Percentiles rank a stretch among this genome's conserved stretches.
phyloP scores from a whole-genome alignment of 2,888 invertebrate genomes.

The Drosophila peninsularis region DNA sequence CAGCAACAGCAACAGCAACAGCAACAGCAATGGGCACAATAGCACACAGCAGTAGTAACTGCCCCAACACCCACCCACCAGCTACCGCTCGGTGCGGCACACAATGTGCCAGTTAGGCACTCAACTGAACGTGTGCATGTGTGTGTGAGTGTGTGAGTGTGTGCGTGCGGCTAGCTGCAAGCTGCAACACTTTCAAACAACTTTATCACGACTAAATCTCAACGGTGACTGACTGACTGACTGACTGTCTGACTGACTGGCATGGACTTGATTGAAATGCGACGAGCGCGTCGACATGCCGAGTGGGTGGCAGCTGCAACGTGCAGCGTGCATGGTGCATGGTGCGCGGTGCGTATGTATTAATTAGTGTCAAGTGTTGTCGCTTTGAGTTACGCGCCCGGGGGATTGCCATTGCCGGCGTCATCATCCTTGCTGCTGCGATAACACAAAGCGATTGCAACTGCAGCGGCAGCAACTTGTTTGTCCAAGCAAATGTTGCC shows the following conservation, averaged over 20 bases:
- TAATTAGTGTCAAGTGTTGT: conserved; percentile 82
- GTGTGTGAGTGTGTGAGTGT: conserved; percentile 36
- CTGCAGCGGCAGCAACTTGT: conserved; percentile 64
- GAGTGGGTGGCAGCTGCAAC: conserved; percentile 55
- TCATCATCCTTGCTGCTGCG: conserved; percentile 52
- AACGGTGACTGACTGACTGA: conserved; percentile 47
- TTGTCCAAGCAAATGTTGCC: conserved; percentile 37
- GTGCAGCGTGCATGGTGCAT: conserved; percentile 14
- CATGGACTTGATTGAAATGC: conserved; percentile 78
- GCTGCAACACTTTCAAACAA: conserved; percentile 79
- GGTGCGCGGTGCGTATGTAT: conserved; percentile 71
- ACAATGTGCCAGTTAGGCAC: conserved; percentile 69
- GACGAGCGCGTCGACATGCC: conserved; percentile 70
- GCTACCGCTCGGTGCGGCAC: neutral
- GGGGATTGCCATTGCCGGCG: conserved; percentile 68
- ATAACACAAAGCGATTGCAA: conserved; percentile 75
- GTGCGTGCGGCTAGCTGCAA: conserved; percentile 29
- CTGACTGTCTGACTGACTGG: conserved; percentile 41
- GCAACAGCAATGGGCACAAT: conserved; percentile 58
- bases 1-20: conserved; percentile 40
- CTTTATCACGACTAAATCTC: conserved; percentile 77
- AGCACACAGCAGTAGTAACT: conserved; percentile 29
- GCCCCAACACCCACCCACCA: neutral
- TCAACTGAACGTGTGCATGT: conserved; percentile 36
- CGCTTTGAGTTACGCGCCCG: conserved; percentile 81